Evolutionary conservation across 1,140 invertebrate genomes (phyloP).

Genomic region (Scaptodrosophila lebanonensis): DNA sequence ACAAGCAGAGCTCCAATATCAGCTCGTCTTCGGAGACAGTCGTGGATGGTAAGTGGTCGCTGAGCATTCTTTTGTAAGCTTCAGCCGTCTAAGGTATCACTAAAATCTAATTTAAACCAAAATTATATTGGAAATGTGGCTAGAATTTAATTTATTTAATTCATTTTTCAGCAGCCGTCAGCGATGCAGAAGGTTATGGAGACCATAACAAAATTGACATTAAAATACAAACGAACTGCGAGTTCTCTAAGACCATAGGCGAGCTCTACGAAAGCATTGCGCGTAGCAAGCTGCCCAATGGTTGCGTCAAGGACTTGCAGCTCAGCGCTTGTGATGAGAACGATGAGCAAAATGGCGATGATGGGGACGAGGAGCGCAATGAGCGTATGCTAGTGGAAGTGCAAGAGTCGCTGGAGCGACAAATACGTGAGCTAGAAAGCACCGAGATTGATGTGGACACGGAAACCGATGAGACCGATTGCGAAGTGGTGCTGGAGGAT

Average conservation of each 20-base stretch:
- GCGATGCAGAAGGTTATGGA: constrained; percentile 18
- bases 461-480: constrained; percentile 86
- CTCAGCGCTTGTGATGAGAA: constrained; percentile 70
- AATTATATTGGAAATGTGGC: too few relatives aligned
- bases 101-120: background rate
- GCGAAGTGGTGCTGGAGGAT: constrained; percentile 66
- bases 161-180: constrained; percentile 11
- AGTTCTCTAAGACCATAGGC: constrained; percentile 73
- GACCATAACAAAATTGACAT: constrained; percentile 75
- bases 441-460: constrained; percentile 89
- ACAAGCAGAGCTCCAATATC: constrained; percentile 24
- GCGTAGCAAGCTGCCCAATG: constrained; percentile 36
- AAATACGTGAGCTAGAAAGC: constrained; percentile 87
- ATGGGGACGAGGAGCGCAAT: constrained; percentile 78
- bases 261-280: constrained; percentile 72
- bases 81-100: too few relatives aligned
- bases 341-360: constrained; percentile 59
- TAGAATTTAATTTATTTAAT: background rate
- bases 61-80: too few relatives aligned
- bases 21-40: constrained; percentile 34
- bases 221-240: constrained; percentile 74
- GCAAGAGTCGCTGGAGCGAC: constrained; percentile 87
- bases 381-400: constrained; percentile 85
- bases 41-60: constrained; percentile 41
- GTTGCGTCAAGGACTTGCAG: constrained; percentile 24